Evolutionary conservation across 2,888 invertebrate genomes (phyloP).

Genomic region (Ctenicera cuprea): DNA sequence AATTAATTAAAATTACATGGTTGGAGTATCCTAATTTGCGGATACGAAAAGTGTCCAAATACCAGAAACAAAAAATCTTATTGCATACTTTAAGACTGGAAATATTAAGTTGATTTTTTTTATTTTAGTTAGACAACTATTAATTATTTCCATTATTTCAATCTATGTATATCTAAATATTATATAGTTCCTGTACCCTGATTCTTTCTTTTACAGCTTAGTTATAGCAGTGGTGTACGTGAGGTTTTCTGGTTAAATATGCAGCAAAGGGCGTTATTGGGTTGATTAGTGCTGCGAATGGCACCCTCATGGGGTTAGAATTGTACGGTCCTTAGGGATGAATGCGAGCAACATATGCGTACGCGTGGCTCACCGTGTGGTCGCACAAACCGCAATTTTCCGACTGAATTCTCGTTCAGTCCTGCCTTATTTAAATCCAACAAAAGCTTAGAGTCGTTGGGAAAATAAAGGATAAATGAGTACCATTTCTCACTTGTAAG

Average conservation of each 20-base stretch:
- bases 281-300: constrained; percentile 62
- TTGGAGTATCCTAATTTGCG: no score
- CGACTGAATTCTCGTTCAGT: constrained; percentile 55
- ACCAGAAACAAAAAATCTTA: no score
- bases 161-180: no score
- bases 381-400: constrained; percentile 62
- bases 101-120: no score
- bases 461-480: neutral
- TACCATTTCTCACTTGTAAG: neutral
- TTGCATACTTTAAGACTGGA: no score
- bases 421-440: constrained; percentile 28
- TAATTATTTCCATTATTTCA: no score
- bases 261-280: constrained; percentile 55
- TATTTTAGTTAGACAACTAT: no score
- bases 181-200: neutral
- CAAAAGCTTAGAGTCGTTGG: neutral
- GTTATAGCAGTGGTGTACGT: constrained; percentile 17
- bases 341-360: constrained; percentile 60
- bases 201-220: neutral
- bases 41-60: no score
- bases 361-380: constrained; percentile 64
- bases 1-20: no score
- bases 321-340: constrained; percentile 58
- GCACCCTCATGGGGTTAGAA: constrained; percentile 59
- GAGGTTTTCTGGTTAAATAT: constrained; percentile 50